Conservation (phyloP, 1,140 invertebrate species). For the Diorhabda elongata region DNA sequence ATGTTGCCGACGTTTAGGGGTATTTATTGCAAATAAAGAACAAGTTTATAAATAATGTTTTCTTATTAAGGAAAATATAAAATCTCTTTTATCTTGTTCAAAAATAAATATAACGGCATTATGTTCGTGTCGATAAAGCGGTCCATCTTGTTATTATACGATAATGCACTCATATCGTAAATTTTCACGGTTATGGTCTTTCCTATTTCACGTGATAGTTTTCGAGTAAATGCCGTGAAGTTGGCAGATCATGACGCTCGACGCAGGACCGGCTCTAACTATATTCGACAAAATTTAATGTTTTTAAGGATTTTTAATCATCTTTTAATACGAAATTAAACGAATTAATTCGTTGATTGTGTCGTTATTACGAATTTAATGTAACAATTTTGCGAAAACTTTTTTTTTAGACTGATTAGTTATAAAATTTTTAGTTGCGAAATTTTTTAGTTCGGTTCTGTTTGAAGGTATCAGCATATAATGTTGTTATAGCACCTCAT, state of each 20-base stretch:
- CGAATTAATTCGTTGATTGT: too few relatives aligned
- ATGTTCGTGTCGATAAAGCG: background rate
- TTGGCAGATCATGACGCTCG: constrained; percentile 22
- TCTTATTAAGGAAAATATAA: background rate
- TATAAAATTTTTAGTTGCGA: too few relatives aligned
- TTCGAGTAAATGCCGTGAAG: constrained; percentile 13
- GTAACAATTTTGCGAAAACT: too few relatives aligned
- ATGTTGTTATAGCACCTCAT: constrained; percentile 26
- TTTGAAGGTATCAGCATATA: constrained; percentile 4
- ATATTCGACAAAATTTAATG: too few relatives aligned
- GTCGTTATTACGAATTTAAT: too few relatives aligned
- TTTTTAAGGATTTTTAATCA: too few relatives aligned
- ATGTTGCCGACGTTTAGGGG: too few relatives aligned
- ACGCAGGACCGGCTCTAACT: background rate
- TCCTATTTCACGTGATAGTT: constrained; percentile 12
- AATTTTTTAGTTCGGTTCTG: background rate
- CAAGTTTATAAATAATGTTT: too few relatives aligned
- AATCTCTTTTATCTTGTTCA: background rate
- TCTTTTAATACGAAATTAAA: too few relatives aligned
- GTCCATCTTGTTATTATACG: constrained; percentile 11
- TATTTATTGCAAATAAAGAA: too few relatives aligned
- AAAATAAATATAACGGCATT: background rate
- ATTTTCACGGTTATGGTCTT: constrained; percentile 14
- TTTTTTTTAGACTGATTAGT: too few relatives aligned
- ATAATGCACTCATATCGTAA: constrained; percentile 16